Evolutionary conservation across 2,888 invertebrate genomes (phyloP), one percentile per base, ranked within the genome.

Genomic region (Argyresthia albistria): DNA sequence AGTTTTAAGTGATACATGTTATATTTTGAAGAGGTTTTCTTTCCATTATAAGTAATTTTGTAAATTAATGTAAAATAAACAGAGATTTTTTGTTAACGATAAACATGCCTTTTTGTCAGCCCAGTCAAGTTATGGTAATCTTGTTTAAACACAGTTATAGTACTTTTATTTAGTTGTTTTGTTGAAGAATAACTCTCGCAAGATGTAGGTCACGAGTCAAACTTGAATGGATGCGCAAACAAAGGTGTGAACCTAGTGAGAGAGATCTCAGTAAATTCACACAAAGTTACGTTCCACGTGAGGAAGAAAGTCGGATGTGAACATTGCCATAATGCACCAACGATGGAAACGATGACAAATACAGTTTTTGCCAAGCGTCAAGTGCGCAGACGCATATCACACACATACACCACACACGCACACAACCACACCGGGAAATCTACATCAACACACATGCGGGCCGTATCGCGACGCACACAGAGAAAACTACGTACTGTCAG

Each of bases 11-110:
- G 70, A 46, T 4, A 73, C 77, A 80, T 79, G 80, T 82, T 82
- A 80, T 77, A 75, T 77, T 66, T 69, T 76, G 73, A 69, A 80
- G 73, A 77, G 70, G 74, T 76, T 81, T 43, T 2, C 25, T 25
- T 75, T 72, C 73, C 67, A 71, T 68, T 65, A 62, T 57, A 60
- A 62, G 65, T 78, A 78, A 78, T 73, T 80, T 76, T 87, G 84
- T 86, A 86, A 86, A 87, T 77, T 84, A 80, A 82, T 86, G 87
- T 87, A 86, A 84, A 87, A 84, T 84, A 83, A 87, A 87, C 66
- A 71, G 80, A 81, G 77, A 82, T 80, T 83, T 86, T 82, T 82
- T 84, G 81, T 86, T 84, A 83, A 78, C 62, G 70, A 73, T 70
- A 65, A 51, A 8, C 46, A 39, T 52, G 46, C 52, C 45, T 39